Evolutionary conservation across 1,140 invertebrate species (phyloP).

Genomic region (Catajapyx aquilonaris): DNA sequence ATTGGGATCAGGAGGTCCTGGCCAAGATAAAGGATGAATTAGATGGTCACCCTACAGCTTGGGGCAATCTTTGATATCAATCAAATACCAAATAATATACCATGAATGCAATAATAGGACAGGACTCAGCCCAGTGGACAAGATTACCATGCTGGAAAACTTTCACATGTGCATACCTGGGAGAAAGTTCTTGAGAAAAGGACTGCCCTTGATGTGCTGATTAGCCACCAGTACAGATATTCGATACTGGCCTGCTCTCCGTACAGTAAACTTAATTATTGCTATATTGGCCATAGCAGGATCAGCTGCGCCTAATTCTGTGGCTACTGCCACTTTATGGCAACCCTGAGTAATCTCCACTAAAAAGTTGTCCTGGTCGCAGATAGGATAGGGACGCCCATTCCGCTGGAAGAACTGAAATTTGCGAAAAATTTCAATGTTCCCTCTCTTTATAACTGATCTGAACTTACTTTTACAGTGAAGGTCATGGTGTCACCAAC

Average conservation of each 20-base stretch:
- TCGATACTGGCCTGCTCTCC: conserved; percentile 67
- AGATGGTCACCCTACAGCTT: not conserved
- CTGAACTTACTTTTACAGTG: conserved; percentile 39
- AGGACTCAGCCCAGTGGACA: not conserved
- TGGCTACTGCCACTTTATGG: conserved; percentile 57
- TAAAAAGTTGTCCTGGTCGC: conserved; percentile 67
- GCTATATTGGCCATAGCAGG: conserved; percentile 62
- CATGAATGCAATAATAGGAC: not conserved
- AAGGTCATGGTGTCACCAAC: conserved; percentile 81
- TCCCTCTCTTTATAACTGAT: no score
- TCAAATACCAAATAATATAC: not conserved
- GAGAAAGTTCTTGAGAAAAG: conserved; percentile 38
- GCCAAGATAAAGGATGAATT: conserved; percentile 20
- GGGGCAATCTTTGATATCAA: no score
- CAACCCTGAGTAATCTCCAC: conserved; percentile 67
- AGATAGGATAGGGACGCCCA: conserved; percentile 76
- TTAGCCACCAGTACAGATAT: conserved; percentile 63
- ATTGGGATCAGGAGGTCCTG: conserved; percentile 57
- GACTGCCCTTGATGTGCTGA: conserved; percentile 39
- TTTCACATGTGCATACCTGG: conserved; percentile 29
- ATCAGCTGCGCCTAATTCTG: conserved; percentile 62
- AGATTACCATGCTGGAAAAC: not conserved
- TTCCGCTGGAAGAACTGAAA: conserved; percentile 73
- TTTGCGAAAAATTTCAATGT: not conserved
- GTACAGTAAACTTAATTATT: conserved; percentile 73